phyloP scores from a whole-genome alignment of 1,140 invertebrate genomes.

The Cotesia typhae region DNA sequence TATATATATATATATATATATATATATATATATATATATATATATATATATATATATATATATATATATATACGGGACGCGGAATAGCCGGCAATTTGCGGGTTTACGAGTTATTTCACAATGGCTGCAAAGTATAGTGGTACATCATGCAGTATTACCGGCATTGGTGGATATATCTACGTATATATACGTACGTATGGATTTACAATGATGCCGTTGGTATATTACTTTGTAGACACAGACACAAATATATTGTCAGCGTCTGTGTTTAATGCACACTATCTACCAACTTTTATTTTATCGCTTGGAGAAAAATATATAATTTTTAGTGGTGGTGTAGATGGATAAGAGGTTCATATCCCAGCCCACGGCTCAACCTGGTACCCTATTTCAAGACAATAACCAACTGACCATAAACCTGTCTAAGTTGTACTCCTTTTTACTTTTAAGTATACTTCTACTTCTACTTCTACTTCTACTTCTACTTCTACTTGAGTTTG shows the following conservation, averaged over 20 bases:
- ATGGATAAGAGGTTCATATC: constrained; percentile 42
- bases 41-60: constrained; percentile 6
- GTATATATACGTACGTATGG: background rate
- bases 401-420: constrained; percentile 51
- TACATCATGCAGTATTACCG: constrained; percentile 51
- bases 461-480: constrained; percentile 9
- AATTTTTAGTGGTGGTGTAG: background rate
- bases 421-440: constrained; percentile 39
- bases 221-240: constrained; percentile 36
- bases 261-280: no score
- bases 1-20: constrained; percentile 20
- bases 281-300: background rate
- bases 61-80: constrained; percentile 38
- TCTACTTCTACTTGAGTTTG: background rate
- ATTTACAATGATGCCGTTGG: constrained; percentile 24
- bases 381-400: constrained; percentile 49
- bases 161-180: constrained; percentile 35
- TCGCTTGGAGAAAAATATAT: background rate
- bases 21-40: constrained; percentile 13
- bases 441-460: constrained; percentile 22
- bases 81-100: constrained; percentile 66
- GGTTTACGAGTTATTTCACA: constrained; percentile 68
- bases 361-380: constrained; percentile 31
- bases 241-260: background rate
- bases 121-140: constrained; percentile 67